Evolutionary conservation across 2,888 invertebrate genomes (phyloP).

Genomic region (Petrophora chlorosata): DNA sequence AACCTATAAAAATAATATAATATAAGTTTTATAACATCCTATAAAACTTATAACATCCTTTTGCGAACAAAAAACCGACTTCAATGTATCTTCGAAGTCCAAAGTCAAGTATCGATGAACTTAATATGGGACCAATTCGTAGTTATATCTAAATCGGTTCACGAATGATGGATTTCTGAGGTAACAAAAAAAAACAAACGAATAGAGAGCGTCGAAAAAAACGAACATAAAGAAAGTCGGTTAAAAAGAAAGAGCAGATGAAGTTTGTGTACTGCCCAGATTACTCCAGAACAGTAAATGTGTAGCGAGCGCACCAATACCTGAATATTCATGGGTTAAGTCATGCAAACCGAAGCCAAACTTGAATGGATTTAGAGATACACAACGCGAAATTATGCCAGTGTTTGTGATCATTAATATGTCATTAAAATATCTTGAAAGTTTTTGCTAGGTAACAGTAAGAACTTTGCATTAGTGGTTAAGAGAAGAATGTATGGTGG

Average conservation of each 20-base stretch:
- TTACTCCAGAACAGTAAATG: slow-evolving; percentile 9
- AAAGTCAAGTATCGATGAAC: no score
- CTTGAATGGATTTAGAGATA: slow-evolving; percentile 36
- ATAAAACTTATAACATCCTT: no score
- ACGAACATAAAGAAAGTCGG: no score
- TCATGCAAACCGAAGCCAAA: slow-evolving; percentile 31
- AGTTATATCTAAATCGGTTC: no score
- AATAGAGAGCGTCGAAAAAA: no score
- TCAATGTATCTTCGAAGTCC: no score
- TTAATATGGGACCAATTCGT: no score
- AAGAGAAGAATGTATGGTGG: not conserved
- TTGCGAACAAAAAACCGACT: no score
- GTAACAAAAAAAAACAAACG: no score
- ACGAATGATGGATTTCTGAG: no score
- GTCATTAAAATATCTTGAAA: slow-evolving; percentile 15
- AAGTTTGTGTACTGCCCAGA: slow-evolving; percentile 13
- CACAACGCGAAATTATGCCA: slow-evolving; percentile 30
- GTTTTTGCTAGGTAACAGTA: not conserved
- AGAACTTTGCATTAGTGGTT: slow-evolving; percentile 3
- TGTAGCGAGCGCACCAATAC: slow-evolving; percentile 26
- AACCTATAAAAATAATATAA: no score
- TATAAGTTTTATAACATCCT: no score
- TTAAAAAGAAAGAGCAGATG: not conserved
- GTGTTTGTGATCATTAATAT: slow-evolving; percentile 20
- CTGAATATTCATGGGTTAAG: slow-evolving; percentile 45